phyloP scores from a whole-genome alignment of 2,888 invertebrate species.

The Eilema caniola region DNA sequence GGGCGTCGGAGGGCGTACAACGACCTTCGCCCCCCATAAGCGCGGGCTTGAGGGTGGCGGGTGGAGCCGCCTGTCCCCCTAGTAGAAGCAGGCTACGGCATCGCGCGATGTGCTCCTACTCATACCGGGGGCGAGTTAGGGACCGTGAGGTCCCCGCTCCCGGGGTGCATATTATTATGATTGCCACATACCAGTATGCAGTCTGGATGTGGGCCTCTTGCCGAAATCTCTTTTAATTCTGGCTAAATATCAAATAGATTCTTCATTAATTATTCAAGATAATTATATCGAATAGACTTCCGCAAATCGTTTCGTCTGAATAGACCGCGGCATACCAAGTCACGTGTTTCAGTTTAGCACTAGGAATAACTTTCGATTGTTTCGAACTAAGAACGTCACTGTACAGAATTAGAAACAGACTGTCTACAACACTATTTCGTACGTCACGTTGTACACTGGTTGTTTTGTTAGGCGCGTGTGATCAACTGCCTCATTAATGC shows the following conservation, averaged over 20 bases:
- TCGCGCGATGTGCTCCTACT: no score
- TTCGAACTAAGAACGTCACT: slow-evolving; percentile 77
- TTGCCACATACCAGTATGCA: background rate
- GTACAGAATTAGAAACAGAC: slow-evolving; percentile 78
- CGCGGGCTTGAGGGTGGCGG: no score
- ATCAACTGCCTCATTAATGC: slow-evolving; percentile 26
- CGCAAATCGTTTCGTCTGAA: slow-evolving; percentile 66
- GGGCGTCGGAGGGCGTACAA: no score
- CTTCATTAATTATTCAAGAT: slow-evolving; percentile 32
- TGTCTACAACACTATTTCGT: slow-evolving; percentile 67
- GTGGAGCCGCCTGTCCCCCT: no score
- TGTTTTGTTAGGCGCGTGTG: slow-evolving; percentile 38
- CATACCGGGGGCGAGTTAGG: no score
- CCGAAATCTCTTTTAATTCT: background rate
- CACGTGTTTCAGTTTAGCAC: slow-evolving; percentile 76
- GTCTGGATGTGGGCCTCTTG: background rate
- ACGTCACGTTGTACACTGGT: slow-evolving; percentile 59
- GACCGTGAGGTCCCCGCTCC: no score
- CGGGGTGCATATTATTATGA: no score
- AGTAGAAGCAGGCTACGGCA: no score
- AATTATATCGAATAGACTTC: slow-evolving; percentile 59
- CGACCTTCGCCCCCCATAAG: no score
- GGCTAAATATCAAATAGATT: background rate
- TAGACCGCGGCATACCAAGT: slow-evolving; percentile 75
- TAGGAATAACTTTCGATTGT: slow-evolving; percentile 85